Conservation (phyloP, 2,888 invertebrate species). For the Platycheirus rosarum region DNA sequence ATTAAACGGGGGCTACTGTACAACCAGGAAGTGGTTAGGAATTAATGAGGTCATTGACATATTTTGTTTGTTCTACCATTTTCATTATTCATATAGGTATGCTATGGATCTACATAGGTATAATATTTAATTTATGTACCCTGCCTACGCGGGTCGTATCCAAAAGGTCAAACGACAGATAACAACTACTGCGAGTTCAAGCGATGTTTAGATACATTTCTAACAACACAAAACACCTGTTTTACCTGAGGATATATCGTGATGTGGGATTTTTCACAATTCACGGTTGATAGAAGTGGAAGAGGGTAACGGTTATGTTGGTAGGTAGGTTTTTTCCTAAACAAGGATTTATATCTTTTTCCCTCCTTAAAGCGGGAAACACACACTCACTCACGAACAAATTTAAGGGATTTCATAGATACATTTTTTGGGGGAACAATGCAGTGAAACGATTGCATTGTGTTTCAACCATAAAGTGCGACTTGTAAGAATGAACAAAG, state of each 20-base stretch:
- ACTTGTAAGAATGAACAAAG: constrained; percentile 2
- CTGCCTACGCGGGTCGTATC: too few species aligned
- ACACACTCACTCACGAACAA: constrained; percentile 1
- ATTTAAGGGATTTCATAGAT: constrained; percentile 21
- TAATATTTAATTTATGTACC: too few species aligned
- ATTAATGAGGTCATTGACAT: too few species aligned
- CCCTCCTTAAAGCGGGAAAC: constrained; percentile 5
- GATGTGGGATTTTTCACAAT: constrained; percentile 8
- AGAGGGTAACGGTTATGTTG: constrained; percentile 44
- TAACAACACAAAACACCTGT: constrained; percentile 31
- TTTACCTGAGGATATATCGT: background rate
- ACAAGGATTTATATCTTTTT: background rate
- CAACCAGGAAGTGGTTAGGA: too few species aligned
- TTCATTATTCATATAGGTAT: too few species aligned
- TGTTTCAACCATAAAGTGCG: background rate
- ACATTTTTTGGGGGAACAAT: constrained; percentile 20
- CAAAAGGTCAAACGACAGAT: background rate
- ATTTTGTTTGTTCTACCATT: too few species aligned
- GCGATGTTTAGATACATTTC: too few species aligned
- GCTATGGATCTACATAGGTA: too few species aligned
- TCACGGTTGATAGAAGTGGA: constrained; percentile 47
- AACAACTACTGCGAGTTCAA: too few species aligned
- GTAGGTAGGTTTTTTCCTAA: too few species aligned
- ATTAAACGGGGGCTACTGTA: too few species aligned
- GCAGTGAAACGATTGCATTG: constrained; percentile 45